Base-by-base conservation (phyloP, 2,113 vertebrate genomes). In the Carollia perspicillata region DNA sequence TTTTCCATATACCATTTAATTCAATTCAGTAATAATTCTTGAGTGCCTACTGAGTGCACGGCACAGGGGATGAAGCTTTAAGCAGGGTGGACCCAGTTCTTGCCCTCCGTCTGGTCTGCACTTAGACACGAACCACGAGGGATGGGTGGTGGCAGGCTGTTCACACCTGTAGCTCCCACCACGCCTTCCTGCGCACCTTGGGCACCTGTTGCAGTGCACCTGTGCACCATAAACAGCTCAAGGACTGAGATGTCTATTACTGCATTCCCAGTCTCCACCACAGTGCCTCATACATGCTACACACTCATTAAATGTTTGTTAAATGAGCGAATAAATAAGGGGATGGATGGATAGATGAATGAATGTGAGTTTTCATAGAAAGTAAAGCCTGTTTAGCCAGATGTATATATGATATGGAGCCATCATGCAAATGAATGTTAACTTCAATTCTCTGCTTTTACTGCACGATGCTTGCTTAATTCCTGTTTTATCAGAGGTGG, bases 341-440 rank as follows among this genome's bases (percentile, higher is more conserved):
- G 23, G 22, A 10, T 40, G 37, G 28, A 37, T n/a, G 22, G 26
- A 40, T 44, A 10, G 33, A 74, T 47, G 66, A 40, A 44, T 30
- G 13, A 44, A 35, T 58, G 26, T 65, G 33, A 90, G 22, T 83
- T 78, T 81, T 66, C 49, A 23, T 37, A 72, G 37, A 84, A 71
- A 84, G 68, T 68, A 72, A 88, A 86, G 23, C 65, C 92, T 71
- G 8, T 81, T 92, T 58, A 68, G 26, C 60, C 60, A 26, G 30
- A n/a, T 14, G 0, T 65, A 13, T 16, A 23, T 30, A 28, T 42
- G 5, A 37, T 63, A 53, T 20, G 37, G 26, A 90, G 10, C 28
- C 40, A 44, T n/a, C 49, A 14, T 51, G 37, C 37, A 66, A 85
- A 30, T 75, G 14, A 74, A 30, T 33, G 33, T 69, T 85, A 84